Conservation (phyloP, 2,113 vertebrate species). For the Paramisgurnus dabryanus region DNA sequence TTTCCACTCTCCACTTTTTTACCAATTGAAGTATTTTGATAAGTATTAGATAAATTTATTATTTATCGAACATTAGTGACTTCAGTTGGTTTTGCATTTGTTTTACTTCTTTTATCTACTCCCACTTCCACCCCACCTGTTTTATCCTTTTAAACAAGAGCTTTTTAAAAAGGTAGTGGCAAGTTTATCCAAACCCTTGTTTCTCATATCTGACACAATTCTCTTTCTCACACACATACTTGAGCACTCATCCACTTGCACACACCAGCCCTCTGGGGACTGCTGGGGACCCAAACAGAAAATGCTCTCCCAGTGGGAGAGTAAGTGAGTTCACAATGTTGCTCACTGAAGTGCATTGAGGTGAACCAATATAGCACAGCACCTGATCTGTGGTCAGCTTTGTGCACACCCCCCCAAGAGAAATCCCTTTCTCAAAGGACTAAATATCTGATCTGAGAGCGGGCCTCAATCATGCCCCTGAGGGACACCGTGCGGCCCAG, state of each 20-base stretch:
- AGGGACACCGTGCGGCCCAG: constrained; percentile 24
- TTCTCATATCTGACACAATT: constrained; percentile 22
- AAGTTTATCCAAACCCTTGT: not conserved
- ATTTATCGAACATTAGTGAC: too few relatives aligned
- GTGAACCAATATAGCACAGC: constrained; percentile 26
- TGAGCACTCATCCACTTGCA: constrained; percentile 6
- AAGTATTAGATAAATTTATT: too few relatives aligned
- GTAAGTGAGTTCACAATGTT: constrained; percentile 31
- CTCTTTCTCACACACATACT: constrained; percentile 24
- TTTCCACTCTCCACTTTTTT: not conserved
- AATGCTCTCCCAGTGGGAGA: constrained; percentile 46
- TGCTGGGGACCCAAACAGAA: constrained; percentile 32
- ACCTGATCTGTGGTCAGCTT: constrained; percentile 40
- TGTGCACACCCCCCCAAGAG: constrained; percentile 24
- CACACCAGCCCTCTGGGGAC: constrained; percentile 23
- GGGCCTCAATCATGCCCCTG: constrained; percentile 27
- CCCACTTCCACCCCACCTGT: not conserved
- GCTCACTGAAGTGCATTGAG: constrained; percentile 41
- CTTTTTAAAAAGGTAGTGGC: not conserved
- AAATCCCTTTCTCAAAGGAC: constrained; percentile 10
- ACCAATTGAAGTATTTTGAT: too few relatives aligned
- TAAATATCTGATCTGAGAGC: constrained; percentile 46
- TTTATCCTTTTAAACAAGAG: not conserved
- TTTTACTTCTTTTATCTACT: not conserved
- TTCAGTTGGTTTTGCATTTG: too few relatives aligned